phyloP scores from a whole-genome alignment of 2,797 vertebrate species.

The Corythornis leucogaster region DNA sequence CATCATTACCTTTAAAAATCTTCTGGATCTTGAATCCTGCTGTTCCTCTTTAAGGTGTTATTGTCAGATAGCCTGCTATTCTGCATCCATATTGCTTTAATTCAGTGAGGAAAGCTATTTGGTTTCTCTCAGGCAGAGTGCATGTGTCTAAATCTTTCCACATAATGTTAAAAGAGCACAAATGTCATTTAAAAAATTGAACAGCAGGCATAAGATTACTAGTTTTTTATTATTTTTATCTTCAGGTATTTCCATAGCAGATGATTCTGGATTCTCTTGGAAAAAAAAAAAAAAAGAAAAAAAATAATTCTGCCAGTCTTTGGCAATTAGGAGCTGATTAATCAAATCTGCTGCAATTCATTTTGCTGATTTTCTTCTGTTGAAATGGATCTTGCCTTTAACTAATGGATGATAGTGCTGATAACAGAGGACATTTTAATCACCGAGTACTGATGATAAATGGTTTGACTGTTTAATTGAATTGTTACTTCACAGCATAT shows the following conservation, averaged over 20 bases:
- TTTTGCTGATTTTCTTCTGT: slow-evolving; percentile 39
- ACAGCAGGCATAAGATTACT: not conserved
- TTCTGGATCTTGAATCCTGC: not conserved
- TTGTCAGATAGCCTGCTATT: not conserved
- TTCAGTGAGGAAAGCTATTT: not conserved
- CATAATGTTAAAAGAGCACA: not conserved
- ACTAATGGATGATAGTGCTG: slow-evolving; percentile 63
- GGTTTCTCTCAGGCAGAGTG: not conserved
- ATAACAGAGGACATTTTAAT: slow-evolving; percentile 78
- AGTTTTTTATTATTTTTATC: slow-evolving; percentile 4
- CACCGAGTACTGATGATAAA: slow-evolving; percentile 59
- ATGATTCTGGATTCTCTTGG: not conserved
- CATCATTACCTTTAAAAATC: not conserved
- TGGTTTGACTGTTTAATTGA: slow-evolving; percentile 65
- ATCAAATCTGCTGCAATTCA: slow-evolving; percentile 60
- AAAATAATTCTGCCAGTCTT: not conserved
- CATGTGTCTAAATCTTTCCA: not conserved
- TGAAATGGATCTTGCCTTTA: slow-evolving; percentile 62
- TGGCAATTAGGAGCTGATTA: slow-evolving; percentile 66
- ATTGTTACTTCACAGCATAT: slow-evolving; percentile 63
- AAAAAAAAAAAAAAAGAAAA: not conserved
- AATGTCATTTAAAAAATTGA: not conserved
- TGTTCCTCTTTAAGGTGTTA: not conserved
- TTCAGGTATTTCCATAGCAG: not conserved
- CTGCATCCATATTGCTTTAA: not conserved